These are phyloP conservation scores for Synergus umbraculus DNA, from an alignment of 2,888 invertebrate species.

Conservation along the genomic window DNA sequence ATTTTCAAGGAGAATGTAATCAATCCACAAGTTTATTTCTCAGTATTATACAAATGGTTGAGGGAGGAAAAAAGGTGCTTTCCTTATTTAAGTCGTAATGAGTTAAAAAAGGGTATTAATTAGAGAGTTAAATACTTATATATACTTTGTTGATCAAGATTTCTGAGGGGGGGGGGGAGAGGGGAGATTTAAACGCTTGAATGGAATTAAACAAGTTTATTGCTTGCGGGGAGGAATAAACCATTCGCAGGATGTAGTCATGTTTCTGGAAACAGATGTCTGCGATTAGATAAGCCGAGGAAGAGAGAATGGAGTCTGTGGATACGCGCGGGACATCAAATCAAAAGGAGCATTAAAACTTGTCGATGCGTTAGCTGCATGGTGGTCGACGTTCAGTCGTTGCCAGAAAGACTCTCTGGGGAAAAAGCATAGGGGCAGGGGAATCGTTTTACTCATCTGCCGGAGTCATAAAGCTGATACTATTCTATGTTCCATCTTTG, in stretches of 20 bases:
- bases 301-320: constrained; percentile 21
- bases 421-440: constrained; percentile 30
- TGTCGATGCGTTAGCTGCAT: constrained; percentile 19
- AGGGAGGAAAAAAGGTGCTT: neutral
- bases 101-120: too few species aligned
- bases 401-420: constrained; percentile 38
- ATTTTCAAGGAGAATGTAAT: neutral
- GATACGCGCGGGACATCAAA: constrained; percentile 28
- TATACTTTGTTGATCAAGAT: neutral
- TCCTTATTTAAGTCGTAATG: too few species aligned
- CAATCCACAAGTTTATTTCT: neutral
- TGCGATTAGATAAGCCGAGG: constrained; percentile 21
- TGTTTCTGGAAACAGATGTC: neutral
- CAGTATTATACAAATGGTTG: neutral
- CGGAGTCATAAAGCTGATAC: constrained; percentile 74
- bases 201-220: neutral
- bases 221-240: neutral
- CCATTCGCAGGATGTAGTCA: neutral
- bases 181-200: neutral
- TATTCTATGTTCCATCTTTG: constrained; percentile 50
- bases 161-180: too few species aligned
- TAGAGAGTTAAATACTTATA: too few species aligned
- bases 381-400: constrained; percentile 30
- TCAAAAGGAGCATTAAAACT: constrained; percentile 24
- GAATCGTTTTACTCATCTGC: constrained; percentile 73